Conservation (phyloP, 37 sponge, comb jelly and placozoan genomes). For the Chondrilla cf. caribensis region DNA sequence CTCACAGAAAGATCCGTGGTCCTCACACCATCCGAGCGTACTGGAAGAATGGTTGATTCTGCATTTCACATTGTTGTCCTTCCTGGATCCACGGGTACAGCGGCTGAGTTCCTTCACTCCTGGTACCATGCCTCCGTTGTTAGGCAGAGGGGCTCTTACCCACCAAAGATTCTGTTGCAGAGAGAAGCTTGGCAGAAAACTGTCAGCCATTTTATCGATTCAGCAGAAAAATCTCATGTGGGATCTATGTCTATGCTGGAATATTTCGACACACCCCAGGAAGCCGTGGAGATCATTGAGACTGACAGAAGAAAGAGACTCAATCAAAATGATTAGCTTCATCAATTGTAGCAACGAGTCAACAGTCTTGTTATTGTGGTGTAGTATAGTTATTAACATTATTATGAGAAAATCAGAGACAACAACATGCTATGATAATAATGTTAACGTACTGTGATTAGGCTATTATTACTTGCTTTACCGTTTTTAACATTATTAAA, state of each 20-base stretch:
- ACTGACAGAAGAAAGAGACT: not conserved
- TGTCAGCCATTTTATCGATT: not conserved
- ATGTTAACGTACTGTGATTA: too few species aligned
- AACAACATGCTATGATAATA: too few species aligned
- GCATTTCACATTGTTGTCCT: conserved; percentile 51
- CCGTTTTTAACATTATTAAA: too few species aligned
- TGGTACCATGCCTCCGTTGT: conserved; percentile 41
- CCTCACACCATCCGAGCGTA: conserved; percentile 31
- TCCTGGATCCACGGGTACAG: conserved; percentile 71
- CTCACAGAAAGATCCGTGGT: conserved; percentile 17
- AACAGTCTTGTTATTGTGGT: too few species aligned
- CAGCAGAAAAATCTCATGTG: not conserved
- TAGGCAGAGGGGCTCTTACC: conserved; percentile 14
- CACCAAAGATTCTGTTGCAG: conserved; percentile 38
- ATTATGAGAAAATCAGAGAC: too few species aligned
- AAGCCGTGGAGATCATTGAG: conserved; percentile 29
- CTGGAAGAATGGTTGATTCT: conserved; percentile 28
- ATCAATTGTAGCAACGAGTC: not conserved
- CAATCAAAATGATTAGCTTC: not conserved
- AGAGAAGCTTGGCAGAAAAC: conserved; percentile 44
- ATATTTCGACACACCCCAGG: conserved; percentile 32
- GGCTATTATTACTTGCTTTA: too few species aligned
- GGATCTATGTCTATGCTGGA: not conserved
- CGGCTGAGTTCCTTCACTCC: conserved; percentile 53
- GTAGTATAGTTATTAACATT: too few species aligned